Conservation (phyloP, 1,140 invertebrate species). For the Musca vetustissima region DNA sequence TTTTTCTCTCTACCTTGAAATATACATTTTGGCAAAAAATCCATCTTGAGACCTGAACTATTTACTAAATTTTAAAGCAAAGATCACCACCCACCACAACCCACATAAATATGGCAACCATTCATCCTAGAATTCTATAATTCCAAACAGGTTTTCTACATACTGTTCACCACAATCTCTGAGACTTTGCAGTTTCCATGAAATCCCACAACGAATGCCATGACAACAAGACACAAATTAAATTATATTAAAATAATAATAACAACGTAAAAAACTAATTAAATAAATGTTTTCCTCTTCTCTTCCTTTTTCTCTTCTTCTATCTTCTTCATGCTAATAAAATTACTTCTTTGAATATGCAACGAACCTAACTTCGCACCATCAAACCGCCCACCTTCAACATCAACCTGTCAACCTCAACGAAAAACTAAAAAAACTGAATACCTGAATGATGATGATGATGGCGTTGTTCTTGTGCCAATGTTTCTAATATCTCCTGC, state of each 20-base stretch:
- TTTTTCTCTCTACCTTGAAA: too few species aligned
- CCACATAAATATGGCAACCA: too few species aligned
- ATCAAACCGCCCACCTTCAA: not conserved
- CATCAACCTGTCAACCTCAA: not conserved
- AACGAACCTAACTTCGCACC: not conserved
- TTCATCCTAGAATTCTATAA: too few species aligned
- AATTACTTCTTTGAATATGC: not conserved
- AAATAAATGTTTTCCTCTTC: not conserved
- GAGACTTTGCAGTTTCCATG: too few species aligned
- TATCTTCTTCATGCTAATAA: not conserved
- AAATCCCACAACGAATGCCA: too few species aligned
- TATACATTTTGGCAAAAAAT: too few species aligned
- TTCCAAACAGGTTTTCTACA: too few species aligned
- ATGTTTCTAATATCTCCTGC: not conserved
- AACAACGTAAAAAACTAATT: not conserved
- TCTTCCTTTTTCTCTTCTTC: not conserved
- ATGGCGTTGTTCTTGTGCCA: not conserved
- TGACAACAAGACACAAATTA: not conserved
- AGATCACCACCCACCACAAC: too few species aligned
- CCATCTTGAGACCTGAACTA: too few species aligned
- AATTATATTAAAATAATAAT: constrained; percentile 2
- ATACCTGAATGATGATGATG: not conserved
- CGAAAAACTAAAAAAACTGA: too few species aligned
- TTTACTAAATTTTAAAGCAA: too few species aligned
- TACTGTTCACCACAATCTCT: too few species aligned